Conservation (phyloP, 2,888 invertebrate species). For the Eilema griseolum region DNA sequence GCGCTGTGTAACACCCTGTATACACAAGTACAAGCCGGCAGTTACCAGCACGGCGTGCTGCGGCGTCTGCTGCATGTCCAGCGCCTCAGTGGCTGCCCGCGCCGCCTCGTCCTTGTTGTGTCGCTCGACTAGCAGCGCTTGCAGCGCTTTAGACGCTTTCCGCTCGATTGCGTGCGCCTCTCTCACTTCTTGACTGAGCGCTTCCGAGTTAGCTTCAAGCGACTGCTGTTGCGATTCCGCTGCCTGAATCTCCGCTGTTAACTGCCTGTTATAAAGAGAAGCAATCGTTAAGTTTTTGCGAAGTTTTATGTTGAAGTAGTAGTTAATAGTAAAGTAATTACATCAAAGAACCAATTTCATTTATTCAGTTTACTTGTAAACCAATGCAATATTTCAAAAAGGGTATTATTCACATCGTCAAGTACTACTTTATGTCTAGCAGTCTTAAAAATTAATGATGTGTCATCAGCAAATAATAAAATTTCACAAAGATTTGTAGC, state of each 20-base stretch:
- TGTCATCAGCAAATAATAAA: too few species aligned
- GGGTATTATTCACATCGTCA: too few species aligned
- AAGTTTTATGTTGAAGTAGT: too few species aligned
- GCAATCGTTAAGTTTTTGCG: neutral
- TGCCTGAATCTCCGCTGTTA: constrained; percentile 72
- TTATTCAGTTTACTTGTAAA: too few species aligned
- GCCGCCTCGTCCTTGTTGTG: constrained; percentile 66
- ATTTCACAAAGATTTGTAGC: too few species aligned
- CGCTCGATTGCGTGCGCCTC: constrained; percentile 72
- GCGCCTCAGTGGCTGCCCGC: constrained; percentile 65
- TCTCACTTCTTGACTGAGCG: constrained; percentile 65
- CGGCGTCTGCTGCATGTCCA: constrained; percentile 64
- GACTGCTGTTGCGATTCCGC: constrained; percentile 60
- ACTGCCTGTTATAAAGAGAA: constrained; percentile 54
- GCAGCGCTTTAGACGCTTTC: constrained; percentile 63
- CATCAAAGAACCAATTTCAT: too few species aligned
- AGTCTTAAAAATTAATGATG: too few species aligned
- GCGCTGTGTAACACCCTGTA: too few species aligned
- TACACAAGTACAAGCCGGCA: constrained; percentile 19
- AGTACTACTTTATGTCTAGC: too few species aligned
- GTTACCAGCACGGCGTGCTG: constrained; percentile 68
- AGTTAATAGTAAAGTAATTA: too few species aligned
- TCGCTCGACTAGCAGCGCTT: constrained; percentile 64
- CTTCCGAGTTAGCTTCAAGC: constrained; percentile 67
- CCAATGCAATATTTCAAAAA: too few species aligned